phyloP scores from a whole-genome alignment of 2,113 vertebrate genomes.

The Catharus fuscescens region DNA sequence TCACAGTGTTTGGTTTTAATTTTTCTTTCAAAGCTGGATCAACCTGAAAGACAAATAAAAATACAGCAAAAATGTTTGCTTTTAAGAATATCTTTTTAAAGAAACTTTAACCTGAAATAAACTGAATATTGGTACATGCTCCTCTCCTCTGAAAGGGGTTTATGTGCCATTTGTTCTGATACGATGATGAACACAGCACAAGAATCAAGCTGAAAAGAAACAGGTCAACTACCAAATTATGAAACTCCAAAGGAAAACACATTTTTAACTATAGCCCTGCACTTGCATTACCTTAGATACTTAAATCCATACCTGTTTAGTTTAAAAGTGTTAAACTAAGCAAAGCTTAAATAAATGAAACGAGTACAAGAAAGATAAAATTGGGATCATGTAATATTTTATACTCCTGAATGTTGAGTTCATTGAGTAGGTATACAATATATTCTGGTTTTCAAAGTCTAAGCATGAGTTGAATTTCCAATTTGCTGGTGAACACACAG shows the following conservation, averaged over 20 bases:
- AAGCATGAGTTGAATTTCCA: neutral
- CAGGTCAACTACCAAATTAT: neutral
- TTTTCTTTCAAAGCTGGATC: conserved; percentile 83
- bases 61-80: neutral
- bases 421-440: neutral
- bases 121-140: neutral
- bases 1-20: conserved; percentile 74
- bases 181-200: neutral
- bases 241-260: neutral
- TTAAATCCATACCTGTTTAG: neutral
- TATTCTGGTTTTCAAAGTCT: neutral
- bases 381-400: neutral
- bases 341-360: neutral
- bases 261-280: neutral
- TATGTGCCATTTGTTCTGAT: neutral
- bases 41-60: conserved; percentile 72
- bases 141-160: neutral
- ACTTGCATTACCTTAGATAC: neutral
- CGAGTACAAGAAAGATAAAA: neutral
- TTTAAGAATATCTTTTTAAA: neutral
- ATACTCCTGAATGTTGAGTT: neutral
- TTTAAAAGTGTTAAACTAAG: neutral
- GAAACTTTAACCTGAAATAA: neutral
- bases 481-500: neutral
- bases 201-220: neutral